Percentiles rank a stretch among this genome's conserved stretches.
Evolutionary conservation across 1,140 invertebrate species (phyloP).

Genomic region (Homarus americanus): DNA sequence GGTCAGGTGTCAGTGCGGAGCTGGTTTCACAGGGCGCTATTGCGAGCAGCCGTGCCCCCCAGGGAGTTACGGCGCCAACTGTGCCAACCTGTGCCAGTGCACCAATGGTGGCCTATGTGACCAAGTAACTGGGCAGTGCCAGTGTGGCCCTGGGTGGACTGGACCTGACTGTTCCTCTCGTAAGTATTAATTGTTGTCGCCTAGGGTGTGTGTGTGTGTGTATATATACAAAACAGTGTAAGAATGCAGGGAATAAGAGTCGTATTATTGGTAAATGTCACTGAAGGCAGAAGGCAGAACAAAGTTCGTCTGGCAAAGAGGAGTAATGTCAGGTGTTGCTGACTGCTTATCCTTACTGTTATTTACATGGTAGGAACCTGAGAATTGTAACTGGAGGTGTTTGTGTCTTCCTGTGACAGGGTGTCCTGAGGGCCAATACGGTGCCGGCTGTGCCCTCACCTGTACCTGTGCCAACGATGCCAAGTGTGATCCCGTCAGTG

Average conservation of each 20-base stretch:
- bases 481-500: constrained; percentile 19
- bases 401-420: not conserved
- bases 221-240: too few relatives aligned
- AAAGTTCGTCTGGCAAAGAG: too few relatives aligned
- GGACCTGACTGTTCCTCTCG: constrained; percentile 86
- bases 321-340: too few relatives aligned
- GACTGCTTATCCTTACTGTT: too few relatives aligned
- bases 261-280: too few relatives aligned
- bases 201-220: too few relatives aligned
- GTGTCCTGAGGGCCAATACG: constrained; percentile 44
- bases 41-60: constrained; percentile 86
- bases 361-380: too few relatives aligned
- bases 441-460: constrained; percentile 5
- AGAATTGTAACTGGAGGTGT: too few relatives aligned
- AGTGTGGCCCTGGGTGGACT: constrained; percentile 89
- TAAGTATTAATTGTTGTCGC: not conserved
- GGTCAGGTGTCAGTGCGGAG: constrained; percentile 83
- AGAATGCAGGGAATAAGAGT: too few relatives aligned
- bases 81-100: constrained; percentile 89
- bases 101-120: constrained; percentile 88
- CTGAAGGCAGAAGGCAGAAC: too few relatives aligned
- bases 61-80: constrained; percentile 83
- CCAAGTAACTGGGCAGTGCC: constrained; percentile 90
- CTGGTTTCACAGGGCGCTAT: constrained; percentile 84
- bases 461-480: constrained; percentile 46